Base-by-base conservation (phyloP, 2,888 invertebrate genomes). In the Zaprionus bogoriensis region DNA sequence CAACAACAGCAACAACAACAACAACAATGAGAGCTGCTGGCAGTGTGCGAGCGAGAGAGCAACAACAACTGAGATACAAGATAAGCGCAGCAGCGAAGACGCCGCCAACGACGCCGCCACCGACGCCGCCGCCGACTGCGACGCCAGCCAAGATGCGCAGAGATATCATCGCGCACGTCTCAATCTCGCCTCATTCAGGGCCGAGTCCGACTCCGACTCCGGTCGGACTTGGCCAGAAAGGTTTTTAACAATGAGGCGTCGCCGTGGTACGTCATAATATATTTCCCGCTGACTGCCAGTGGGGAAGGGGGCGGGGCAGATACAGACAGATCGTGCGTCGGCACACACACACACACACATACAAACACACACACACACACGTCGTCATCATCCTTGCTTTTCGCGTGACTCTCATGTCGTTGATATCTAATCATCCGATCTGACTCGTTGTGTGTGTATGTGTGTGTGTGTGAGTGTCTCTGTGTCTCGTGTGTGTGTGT, bases 221-320 rank as follows among this genome's bases (percentile, higher is more conserved):
- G 51, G 41, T 41, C 50, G 39, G 57, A 51, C 51, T n/a, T 60
- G 51, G 68, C 62, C 83, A 70, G 66, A 79, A 81, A 69, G 62
- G 70, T 22, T 41, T 38, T 74, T 73, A 78, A 84, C 77, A 87
- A 77, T 77, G 67, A 71, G 67, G 87, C 74, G 70, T 74, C 70
- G 73, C 75, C 60, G 73, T 76, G 75, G 77, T 77, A 75, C 85
- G 87, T 81, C 87, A 87, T 81, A 81, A 81, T 80, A 80, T 81
- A 84, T 80, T 84, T 87, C 73, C 77, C 77, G 86, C 84, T 80
- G 84, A 80, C 77, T 77, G 82, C 65, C 79, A 72, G 82, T 57
- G 67, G 38, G 55, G 30, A 30, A 12, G 17, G 17, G n/a, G 36
- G 42, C 22, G 50, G 51, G 51, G 47, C 47, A 65, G 60, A 58